Percentiles rank a stretch among this genome's conserved stretches.
Evolutionary conservation across 2,797 vertebrate genomes (phyloP).

Genomic region (Fistularia tabacaria): DNA sequence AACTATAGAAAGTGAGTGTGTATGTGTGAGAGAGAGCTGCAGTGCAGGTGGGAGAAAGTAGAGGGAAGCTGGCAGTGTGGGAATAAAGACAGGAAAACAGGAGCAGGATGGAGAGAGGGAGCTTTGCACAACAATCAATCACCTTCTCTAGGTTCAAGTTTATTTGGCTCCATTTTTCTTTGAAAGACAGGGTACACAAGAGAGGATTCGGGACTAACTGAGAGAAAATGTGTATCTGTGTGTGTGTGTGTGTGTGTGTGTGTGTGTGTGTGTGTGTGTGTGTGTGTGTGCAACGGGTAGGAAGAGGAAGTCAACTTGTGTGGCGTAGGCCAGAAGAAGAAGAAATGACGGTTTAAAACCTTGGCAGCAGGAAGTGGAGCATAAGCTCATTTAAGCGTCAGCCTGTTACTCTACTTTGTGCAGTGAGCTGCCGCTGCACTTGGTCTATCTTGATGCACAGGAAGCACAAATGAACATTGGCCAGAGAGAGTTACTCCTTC

Average conservation of each 20-base stretch:
- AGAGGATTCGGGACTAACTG: conserved; percentile 12
- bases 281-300: background rate
- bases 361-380: background rate
- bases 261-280: background rate
- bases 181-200: conserved; percentile 39
- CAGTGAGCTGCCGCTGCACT: background rate
- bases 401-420: too few species aligned
- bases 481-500: background rate
- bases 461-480: background rate
- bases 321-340: background rate
- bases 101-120: conserved; percentile 42
- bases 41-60: conserved; percentile 33
- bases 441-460: too few species aligned
- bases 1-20: conserved; percentile 41
- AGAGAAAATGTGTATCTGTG: background rate
- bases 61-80: conserved; percentile 41
- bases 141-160: conserved; percentile 63
- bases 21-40: conserved; percentile 21
- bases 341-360: background rate
- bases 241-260: background rate
- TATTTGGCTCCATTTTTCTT: conserved; percentile 67
- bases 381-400: too few species aligned
- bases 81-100: conserved; percentile 45
- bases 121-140: conserved; percentile 68
- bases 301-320: conserved; percentile 1